These are phyloP conservation scores for Oncorhynchus tshawytscha DNA, from an alignment of 2,113 vertebrate genomes.

Conservation along the genomic window DNA sequence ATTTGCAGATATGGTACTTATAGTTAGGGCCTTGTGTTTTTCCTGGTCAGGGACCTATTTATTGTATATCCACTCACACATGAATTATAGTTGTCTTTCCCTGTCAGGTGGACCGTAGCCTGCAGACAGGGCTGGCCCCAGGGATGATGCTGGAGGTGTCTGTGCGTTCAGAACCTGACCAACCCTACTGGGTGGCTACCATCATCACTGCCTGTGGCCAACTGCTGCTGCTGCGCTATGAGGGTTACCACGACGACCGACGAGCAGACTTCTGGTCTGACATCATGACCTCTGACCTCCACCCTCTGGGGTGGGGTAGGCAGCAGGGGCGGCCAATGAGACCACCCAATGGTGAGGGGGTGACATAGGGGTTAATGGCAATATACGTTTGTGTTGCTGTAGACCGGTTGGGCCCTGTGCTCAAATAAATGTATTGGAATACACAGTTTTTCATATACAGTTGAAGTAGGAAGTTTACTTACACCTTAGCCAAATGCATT, in stretches of 20 bases:
- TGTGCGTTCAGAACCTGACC: slow-evolving; percentile 80
- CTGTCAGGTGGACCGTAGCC: slow-evolving; percentile 88
- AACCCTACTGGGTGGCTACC: slow-evolving; percentile 92
- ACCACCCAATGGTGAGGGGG: slow-evolving; percentile 85
- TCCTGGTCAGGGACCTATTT: no score
- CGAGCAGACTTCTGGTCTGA: slow-evolving; percentile 97
- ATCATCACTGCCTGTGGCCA: slow-evolving; percentile 95
- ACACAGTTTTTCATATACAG: no score
- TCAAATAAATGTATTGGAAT: no score
- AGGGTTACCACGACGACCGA: slow-evolving; percentile 92
- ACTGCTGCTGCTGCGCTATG: slow-evolving; percentile 90
- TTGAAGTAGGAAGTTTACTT: no score
- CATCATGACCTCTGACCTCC: slow-evolving; percentile 89
- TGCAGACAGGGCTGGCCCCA: slow-evolving; percentile 92
- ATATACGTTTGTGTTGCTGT: not conserved
- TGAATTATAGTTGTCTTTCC: no score
- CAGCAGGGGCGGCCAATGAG: slow-evolving; percentile 87
- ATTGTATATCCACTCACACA: no score
- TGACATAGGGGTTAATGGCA: no score
- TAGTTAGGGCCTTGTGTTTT: not conserved
- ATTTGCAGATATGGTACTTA: slow-evolving; percentile 50
- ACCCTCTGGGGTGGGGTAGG: slow-evolving; percentile 91
- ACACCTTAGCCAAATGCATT: no score
- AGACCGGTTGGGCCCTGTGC: no score
- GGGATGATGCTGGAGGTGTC: slow-evolving; percentile 96